Evolutionary conservation across 2,888 invertebrate genomes (phyloP), one percentile per base, ranked within the genome.

Genomic region (Amphipoea lucens): DNA sequence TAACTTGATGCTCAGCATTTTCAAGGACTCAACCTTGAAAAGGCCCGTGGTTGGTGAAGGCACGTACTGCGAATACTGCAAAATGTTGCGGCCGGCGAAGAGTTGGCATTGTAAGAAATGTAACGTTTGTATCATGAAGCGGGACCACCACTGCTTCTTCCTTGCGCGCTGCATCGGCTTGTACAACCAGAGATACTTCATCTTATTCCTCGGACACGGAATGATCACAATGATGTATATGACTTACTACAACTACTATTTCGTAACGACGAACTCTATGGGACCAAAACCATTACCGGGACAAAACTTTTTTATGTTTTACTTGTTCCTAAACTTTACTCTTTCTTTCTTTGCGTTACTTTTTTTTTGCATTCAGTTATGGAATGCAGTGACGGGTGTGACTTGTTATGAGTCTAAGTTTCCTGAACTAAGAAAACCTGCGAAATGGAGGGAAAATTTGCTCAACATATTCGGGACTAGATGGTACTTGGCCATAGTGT

Each of bases 31-130:
- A 0, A 91, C 81, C 14, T 67, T 93, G 48, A 92, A 86, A 51
- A 84, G 62, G 54, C 78, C 85, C n/a, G 36, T 67, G 23, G 36
- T 65, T 4, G 74, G 76, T 5, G 83, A 90, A 6, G 91, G 91
- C 0, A 86, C 97, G 76, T 98, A 98, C 91, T 99, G 99, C 93
- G 94, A 97, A 0, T 92, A 95, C 0, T 99, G 99, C 93, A 98
- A 98, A 90, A 95, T 97, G 29, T 80, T 97, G 7, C 97, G 97
- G 4, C 98, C 98, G 0, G 98, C 98, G 2, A 97, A 98, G 66
- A 98, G 98, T 2, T 99, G 98, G 97, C 99, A 99, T 92, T 99
- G 99, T 91, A 96, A 96, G 60, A 97, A 96, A 0, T 99, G 99
- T 94, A 97, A 98, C 70, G 96, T 97, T 0, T 99, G 99, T 92